Base-by-base conservation (phyloP, 2,113 vertebrate species). In the Prionailurus bengalensis region DNA sequence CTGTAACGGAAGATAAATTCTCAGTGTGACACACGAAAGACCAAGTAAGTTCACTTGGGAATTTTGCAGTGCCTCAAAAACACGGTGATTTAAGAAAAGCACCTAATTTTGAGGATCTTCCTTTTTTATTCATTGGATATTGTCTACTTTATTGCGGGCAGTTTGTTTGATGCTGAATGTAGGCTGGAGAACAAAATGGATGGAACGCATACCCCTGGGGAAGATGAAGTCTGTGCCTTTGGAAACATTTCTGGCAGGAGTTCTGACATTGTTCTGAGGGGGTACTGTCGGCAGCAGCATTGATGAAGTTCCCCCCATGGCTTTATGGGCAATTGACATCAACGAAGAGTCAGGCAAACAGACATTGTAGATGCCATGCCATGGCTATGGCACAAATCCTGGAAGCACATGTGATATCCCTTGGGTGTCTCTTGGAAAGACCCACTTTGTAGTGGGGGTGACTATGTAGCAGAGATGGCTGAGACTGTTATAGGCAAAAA, bases 1-100 rank as follows among this genome's bases (percentile, higher is more conserved):
- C 33, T 74, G 1, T n/a, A 36, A 36, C 3, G 6, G 19, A 83
- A 88, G 78, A 87, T 33, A 79, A 66, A 84, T 39, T 90, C 29
- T 92, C 27, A 39, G 25, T 96, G 66, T 70, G 51, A 79, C 93
- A 88, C 12, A n/a, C 19, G 9, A 91, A 86, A 89, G 42, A 90
- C 31, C 45, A 93, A 84, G 5, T 91, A 55, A 76, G 29, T 84
- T 89, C 27, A 80, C 25, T 39, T 80, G 51, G 89, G 36, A 89
- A 78, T 51, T 74, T 70, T 87, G 7, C 48, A 66, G 25, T 73
- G 42, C 14, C 19, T 42, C 45, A 74, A 80, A 71, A 84, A 61
- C 51, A 17, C 53, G 9, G 14, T 94, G 15, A 91, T 65, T 89
- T 97, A 95, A 71, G 27, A 63, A 85, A 96, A 80, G 0, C 31